Percentiles rank a stretch among this genome's conserved stretches.
These are phyloP conservation scores for Tenrec ecaudatus DNA, from an alignment of 2,113 vertebrate genomes.

Conservation along the genomic window DNA sequence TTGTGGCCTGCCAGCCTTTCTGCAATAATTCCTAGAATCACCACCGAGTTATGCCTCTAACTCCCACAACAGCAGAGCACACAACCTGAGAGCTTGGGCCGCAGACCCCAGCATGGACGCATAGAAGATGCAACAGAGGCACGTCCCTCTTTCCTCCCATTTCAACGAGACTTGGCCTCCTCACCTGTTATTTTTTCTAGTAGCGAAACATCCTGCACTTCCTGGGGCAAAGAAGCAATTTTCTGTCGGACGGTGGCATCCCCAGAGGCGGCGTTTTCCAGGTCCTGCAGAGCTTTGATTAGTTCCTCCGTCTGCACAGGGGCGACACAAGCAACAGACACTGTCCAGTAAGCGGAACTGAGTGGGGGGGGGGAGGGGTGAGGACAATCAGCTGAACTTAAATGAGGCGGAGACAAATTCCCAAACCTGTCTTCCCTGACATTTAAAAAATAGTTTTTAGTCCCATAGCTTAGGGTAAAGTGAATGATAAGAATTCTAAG, in stretches of 20 bases:
- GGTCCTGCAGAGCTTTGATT: slow-evolving; percentile 97
- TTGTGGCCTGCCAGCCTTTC: neutral
- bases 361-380: neutral
- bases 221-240: slow-evolving; percentile 98
- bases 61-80: neutral
- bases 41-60: neutral
- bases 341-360: neutral
- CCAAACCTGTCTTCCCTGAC: neutral
- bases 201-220: slow-evolving; percentile 98
- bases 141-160: neutral
- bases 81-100: neutral
- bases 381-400: slow-evolving; percentile 44
- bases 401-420: neutral
- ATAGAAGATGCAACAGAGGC: neutral
- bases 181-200: slow-evolving; percentile 98
- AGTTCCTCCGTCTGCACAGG: slow-evolving; percentile 94
- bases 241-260: slow-evolving; percentile 98
- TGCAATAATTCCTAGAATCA: neutral
- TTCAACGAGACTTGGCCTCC: slow-evolving; percentile 44
- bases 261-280: slow-evolving; percentile 98
- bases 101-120: neutral
- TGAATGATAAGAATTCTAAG: neutral
- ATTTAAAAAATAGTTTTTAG: neutral
- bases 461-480: neutral
- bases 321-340: slow-evolving; percentile 55